phyloP scores from a whole-genome alignment of 2,888 invertebrate genomes.

The Thecocarcelia acutangulata region DNA sequence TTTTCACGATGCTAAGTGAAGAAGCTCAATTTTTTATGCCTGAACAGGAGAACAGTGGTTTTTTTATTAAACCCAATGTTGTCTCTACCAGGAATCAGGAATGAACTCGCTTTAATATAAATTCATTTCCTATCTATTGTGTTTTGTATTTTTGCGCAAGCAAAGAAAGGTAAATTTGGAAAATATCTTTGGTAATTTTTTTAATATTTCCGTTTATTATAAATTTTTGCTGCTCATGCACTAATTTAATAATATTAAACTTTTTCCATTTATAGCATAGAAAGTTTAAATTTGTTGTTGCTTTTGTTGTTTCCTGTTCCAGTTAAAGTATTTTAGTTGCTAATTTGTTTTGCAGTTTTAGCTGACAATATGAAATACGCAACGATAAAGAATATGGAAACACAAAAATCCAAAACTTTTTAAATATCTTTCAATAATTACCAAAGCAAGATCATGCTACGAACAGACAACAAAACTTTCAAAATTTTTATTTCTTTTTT shows the following conservation, averaged over 20 bases:
- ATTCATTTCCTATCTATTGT: no score
- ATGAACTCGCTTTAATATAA: no score
- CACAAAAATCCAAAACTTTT: conserved; percentile 33
- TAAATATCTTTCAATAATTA: conserved; percentile 65
- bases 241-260: conserved; percentile 24
- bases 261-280: conserved; percentile 33
- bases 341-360: conserved; percentile 50
- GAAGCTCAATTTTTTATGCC: no score
- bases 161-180: no score
- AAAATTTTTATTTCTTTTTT: not conserved
- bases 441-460: conserved; percentile 58
- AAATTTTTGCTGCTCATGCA: conserved; percentile 13
- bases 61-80: no score
- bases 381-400: conserved; percentile 1
- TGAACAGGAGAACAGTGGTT: no score
- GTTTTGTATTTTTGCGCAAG: no score
- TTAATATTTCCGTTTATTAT: conserved; percentile 41
- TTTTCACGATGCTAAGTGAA: no score
- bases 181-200: no score
- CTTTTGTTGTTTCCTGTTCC: not conserved
- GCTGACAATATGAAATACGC: conserved; percentile 37
- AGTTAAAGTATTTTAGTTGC: conserved; percentile 29
- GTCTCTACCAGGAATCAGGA: no score
- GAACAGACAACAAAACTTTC: conserved; percentile 32
- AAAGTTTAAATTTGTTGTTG: conserved; percentile 1